Evolutionary conservation across 1,140 invertebrate genomes (phyloP), one percentile per base, ranked within the genome.

Genomic region (Arion vulgaris): DNA sequence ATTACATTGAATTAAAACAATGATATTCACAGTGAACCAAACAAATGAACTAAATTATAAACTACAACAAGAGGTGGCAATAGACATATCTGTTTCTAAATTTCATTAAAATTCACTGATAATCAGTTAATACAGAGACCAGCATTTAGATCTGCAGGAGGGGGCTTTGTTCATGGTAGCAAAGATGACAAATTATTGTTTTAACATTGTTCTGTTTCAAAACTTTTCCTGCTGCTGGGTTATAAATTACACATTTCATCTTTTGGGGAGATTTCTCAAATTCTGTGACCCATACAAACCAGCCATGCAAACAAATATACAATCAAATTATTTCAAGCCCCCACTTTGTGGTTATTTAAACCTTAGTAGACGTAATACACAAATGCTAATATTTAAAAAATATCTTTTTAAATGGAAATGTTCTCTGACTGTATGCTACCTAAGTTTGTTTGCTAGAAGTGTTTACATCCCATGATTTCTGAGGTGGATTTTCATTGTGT

Each of bases 1-100:
- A 49, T 75, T 34, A 75, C 38, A 75, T 53, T 51, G 1, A 75
- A 75, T 49, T 51, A 49, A 75, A 75, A 75, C 28, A 66, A 75
- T 75, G 73, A 53, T 75, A 75, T 75, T 75, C 73, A 75, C 73
- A 75, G 36, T 75, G 73, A 75, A 75, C 45, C 2, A 41, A 74
- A 45, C 7, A 19, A n/a, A 71, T 71, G 5, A 39, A 71, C 32
- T n/a, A 39, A 72, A 72, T 41, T 72, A 28, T 23, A 23, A 72
- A 72, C 71, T 72, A 72, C 71, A 72, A 72, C 36, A 72, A 72
- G n/a, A 41, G 36, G 39, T n/a, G 13, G 0, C 34, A 41, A 26
- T 9, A 13, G 38, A 38, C 71, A 41, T n/a, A 41, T 38, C 4
- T 41, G 36, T 72, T 72, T 32, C 19, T 57, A 45, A 5, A 45